phyloP scores from a whole-genome alignment of 2,888 invertebrate genomes.

The Drosophila demipolita region DNA sequence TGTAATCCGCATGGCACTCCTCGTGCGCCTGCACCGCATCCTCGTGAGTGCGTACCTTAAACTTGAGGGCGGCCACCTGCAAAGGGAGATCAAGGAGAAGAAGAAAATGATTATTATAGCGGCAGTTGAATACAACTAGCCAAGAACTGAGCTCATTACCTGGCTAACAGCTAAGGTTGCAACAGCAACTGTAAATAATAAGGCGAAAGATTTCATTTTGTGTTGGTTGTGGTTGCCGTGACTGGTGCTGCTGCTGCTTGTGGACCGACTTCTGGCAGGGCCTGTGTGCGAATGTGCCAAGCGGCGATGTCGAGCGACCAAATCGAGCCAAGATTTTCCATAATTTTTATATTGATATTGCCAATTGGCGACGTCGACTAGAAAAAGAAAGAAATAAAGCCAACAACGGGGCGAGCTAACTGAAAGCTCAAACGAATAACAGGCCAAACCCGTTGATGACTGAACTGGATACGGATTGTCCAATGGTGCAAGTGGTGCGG shows the following conservation, averaged over 20 bases:
- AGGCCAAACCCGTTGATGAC: slow-evolving; percentile 71
- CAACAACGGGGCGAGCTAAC: slow-evolving; percentile 10
- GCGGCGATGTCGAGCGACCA: slow-evolving; percentile 57
- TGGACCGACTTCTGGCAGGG: slow-evolving; percentile 69
- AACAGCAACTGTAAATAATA: slow-evolving; percentile 57
- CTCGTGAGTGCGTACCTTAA: slow-evolving; percentile 72
- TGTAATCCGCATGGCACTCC: slow-evolving; percentile 74
- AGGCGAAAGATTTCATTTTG: slow-evolving; percentile 73
- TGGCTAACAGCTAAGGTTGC: slow-evolving; percentile 56
- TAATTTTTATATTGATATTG: slow-evolving; percentile 61
- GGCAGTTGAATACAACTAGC: neutral
- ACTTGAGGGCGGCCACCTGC: slow-evolving; percentile 68
- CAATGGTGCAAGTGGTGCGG: no score
- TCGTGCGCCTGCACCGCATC: slow-evolving; percentile 81
- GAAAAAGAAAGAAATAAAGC: slow-evolving; percentile 31
- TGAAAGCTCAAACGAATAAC: slow-evolving; percentile 53
- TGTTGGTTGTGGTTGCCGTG: slow-evolving; percentile 12
- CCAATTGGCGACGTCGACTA: slow-evolving; percentile 39
- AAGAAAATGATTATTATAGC: neutral
- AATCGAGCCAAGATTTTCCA: slow-evolving; percentile 67
- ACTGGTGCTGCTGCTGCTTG: slow-evolving; percentile 16
- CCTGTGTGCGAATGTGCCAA: slow-evolving; percentile 67
- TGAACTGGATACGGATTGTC: slow-evolving; percentile 27
- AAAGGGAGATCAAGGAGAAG: neutral
- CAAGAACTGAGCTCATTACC: slow-evolving; percentile 60